Percentiles rank a stretch among this genome's conserved stretches.
phyloP scores from a whole-genome alignment of 2,888 invertebrate genomes.

The Perithous albicinctus region DNA sequence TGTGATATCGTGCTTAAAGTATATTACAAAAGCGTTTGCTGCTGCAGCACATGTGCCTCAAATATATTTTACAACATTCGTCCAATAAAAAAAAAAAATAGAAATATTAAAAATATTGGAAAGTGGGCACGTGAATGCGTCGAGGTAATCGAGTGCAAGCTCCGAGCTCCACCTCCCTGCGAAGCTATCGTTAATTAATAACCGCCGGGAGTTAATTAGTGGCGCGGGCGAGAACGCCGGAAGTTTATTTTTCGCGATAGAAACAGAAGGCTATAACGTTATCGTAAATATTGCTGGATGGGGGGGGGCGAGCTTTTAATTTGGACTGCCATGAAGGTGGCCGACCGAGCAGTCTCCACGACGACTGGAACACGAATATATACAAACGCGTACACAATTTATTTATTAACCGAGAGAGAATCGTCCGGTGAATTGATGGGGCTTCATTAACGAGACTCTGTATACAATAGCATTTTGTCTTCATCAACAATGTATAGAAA shows the following conservation, averaged over 20 bases:
- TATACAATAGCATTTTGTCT: slow-evolving; percentile 5
- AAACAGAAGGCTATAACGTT: slow-evolving; percentile 41
- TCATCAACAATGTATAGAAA: not conserved
- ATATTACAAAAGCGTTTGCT: not conserved
- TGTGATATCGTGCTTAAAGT: not conserved
- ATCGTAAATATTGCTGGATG: slow-evolving; percentile 64
- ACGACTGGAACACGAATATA: slow-evolving; percentile 31
- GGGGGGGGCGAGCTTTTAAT: slow-evolving; percentile 58
- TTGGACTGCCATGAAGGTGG: slow-evolving; percentile 35
- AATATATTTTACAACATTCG: not conserved
- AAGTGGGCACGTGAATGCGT: slow-evolving; percentile 42
- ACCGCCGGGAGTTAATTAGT: slow-evolving; percentile 60
- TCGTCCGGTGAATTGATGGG: slow-evolving; percentile 59
- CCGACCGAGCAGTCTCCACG: not conserved
- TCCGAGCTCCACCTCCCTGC: slow-evolving; percentile 19
- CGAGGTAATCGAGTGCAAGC: slow-evolving; percentile 33
- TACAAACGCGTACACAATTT: slow-evolving; percentile 41
- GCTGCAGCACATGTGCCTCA: not conserved
- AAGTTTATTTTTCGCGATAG: slow-evolving; percentile 51
- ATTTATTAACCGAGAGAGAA: slow-evolving; percentile 52
- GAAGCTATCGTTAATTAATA: slow-evolving; percentile 61
- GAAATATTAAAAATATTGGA: slow-evolving; percentile 14
- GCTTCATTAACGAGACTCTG: slow-evolving; percentile 50
- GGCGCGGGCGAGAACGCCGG: slow-evolving; percentile 19
- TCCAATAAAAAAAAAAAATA: not conserved